phyloP scores from a whole-genome alignment of 2,888 invertebrate genomes.

The Ferdinandea cuprea region DNA sequence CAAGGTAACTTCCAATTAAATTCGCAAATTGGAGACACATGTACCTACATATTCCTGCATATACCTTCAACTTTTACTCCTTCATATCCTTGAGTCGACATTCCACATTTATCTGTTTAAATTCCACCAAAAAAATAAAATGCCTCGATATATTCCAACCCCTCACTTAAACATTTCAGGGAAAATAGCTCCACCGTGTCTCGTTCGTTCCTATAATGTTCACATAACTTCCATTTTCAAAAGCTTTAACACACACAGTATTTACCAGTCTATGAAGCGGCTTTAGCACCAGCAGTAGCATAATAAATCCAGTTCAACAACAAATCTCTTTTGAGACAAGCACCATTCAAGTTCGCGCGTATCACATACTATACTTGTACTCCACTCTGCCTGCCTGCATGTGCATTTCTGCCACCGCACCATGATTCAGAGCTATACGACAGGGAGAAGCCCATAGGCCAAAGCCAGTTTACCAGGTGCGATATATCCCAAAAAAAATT shows the following conservation, averaged over 20 bases:
- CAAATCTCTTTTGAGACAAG: constrained; percentile 71
- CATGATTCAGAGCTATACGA: constrained; percentile 37
- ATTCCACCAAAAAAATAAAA: constrained; percentile 43
- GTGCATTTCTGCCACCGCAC: constrained; percentile 28
- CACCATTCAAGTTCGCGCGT: constrained; percentile 71
- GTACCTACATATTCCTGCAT: too few species aligned
- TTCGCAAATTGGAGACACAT: constrained; percentile 9
- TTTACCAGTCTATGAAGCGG: constrained; percentile 15
- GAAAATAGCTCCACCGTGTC: constrained; percentile 63
- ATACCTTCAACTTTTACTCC: constrained; percentile 64
- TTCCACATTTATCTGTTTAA: constrained; percentile 49
- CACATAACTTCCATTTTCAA: constrained; percentile 12
- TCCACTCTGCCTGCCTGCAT: constrained; percentile 40
- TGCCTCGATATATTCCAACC: constrained; percentile 15
- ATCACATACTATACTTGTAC: constrained; percentile 34
- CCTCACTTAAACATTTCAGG: constrained; percentile 13
- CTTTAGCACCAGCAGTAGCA: constrained; percentile 31
- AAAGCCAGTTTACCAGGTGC: constrained; percentile 70
- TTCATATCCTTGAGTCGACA: constrained; percentile 44
- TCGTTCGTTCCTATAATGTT: constrained; percentile 34
- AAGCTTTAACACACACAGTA: constrained; percentile 8
- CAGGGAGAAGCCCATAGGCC: constrained; percentile 42
- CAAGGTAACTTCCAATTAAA: constrained; percentile 59
- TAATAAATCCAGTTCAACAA: constrained; percentile 71
- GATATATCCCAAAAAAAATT: constrained; percentile 52